phyloP scores from a whole-genome alignment of 2,113 vertebrate genomes.

The Corydoras sp. region DNA sequence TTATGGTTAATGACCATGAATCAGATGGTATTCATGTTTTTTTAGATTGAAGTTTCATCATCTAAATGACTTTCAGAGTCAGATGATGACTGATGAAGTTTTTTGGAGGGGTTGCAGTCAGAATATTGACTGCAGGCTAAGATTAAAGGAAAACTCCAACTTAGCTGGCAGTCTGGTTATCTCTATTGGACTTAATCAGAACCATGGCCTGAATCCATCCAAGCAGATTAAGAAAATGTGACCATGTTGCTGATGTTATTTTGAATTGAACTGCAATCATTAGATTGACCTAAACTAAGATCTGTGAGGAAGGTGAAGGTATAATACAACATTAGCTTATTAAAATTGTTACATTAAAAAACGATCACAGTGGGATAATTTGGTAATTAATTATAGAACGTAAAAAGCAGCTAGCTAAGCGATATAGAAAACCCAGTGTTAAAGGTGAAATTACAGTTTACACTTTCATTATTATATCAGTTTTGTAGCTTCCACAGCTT shows the following conservation, averaged over 20 bases:
- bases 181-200: slow-evolving; percentile 89
- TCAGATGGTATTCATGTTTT: slow-evolving; percentile 71
- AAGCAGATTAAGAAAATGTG: slow-evolving; percentile 85
- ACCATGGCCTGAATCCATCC: slow-evolving; percentile 92
- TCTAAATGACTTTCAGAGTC: slow-evolving; percentile 71
- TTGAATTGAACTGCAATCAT: slow-evolving; percentile 63
- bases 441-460: neutral
- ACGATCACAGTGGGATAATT: neutral
- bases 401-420: neutral
- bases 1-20: slow-evolving; percentile 49
- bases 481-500: neutral
- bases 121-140: slow-evolving; percentile 84
- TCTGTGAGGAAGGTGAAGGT: too few species aligned
- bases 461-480: neutral
- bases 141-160: slow-evolving; percentile 83
- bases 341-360: neutral
- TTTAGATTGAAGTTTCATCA: slow-evolving; percentile 69
- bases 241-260: slow-evolving; percentile 83
- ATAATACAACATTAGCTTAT: too few species aligned
- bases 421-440: neutral
- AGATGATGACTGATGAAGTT: slow-evolving; percentile 72
- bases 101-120: slow-evolving; percentile 63
- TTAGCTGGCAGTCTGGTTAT: slow-evolving; percentile 87
- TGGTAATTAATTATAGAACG: neutral
- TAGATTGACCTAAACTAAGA: slow-evolving; percentile 51